A percentile compares a stretch with the other conserved stretches of the same genome.
These are phyloP conservation scores for Cerastoderma edule DNA, from an alignment of 2,888 invertebrate species.

Conservation along the genomic window DNA sequence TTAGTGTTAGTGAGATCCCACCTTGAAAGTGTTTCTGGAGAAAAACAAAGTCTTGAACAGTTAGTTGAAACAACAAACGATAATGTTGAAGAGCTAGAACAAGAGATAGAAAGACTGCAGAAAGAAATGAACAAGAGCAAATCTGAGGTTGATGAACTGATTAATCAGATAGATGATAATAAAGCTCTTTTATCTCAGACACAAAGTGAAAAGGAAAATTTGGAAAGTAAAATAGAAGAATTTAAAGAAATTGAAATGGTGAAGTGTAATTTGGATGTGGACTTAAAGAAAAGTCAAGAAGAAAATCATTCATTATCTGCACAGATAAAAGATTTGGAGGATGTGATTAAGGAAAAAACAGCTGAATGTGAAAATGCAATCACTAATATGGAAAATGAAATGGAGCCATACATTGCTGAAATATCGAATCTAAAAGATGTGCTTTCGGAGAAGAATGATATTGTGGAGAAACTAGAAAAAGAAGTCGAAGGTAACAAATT, in stretches of 20 bases:
- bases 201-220: slow-evolving; percentile 11
- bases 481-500: slow-evolving; percentile 2
- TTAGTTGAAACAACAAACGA: not conserved
- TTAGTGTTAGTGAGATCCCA: not conserved
- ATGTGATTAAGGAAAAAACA: slow-evolving; percentile 25
- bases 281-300: slow-evolving; percentile 42
- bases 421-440: slow-evolving; percentile 28
- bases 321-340: slow-evolving; percentile 9
- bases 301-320: slow-evolving; percentile 38
- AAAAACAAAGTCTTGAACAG: slow-evolving; percentile 9
- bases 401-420: slow-evolving; percentile 3
- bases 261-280: not conserved
- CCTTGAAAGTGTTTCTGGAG: slow-evolving; percentile 1
- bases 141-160: not conserved
- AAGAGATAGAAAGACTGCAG: not conserved
- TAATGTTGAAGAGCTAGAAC: not conserved
- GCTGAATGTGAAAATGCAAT: not conserved
- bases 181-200: not conserved
- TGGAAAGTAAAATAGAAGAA: not conserved
- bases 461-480: not conserved
- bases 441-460: not conserved
- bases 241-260: slow-evolving; percentile 9
- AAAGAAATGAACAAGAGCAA: not conserved
- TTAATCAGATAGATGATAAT: not conserved
- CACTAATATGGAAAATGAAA: not conserved